Conservation (phyloP, 92 coral and sea anemone species). For the Umimayanthus chanpuru region DNA sequence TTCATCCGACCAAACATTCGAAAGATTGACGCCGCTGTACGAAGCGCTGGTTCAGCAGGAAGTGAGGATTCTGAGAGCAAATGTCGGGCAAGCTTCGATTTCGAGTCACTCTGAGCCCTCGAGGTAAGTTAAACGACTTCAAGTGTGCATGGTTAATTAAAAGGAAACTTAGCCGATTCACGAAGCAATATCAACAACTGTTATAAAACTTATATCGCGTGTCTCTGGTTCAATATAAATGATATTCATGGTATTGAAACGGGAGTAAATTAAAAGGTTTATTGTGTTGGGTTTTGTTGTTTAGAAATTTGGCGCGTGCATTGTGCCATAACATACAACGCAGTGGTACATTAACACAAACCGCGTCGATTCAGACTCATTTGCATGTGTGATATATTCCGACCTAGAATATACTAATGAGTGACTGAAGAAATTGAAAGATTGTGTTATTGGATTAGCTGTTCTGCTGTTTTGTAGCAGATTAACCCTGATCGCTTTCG, state of each 20-base stretch:
- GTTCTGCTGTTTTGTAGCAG: not conserved
- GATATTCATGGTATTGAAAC: not conserved
- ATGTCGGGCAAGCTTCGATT: slow-evolving; percentile 10
- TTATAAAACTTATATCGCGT: slow-evolving; percentile 14
- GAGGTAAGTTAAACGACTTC: not conserved
- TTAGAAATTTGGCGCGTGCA: slow-evolving; percentile 19
- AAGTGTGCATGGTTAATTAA: slow-evolving; percentile 12
- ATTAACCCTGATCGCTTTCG: not conserved
- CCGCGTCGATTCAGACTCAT: not conserved
- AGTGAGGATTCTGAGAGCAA: not conserved
- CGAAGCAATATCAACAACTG: slow-evolving; percentile 20
- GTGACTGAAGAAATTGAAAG: not conserved
- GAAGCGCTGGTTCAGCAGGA: not conserved
- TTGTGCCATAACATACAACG: not conserved
- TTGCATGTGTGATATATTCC: not conserved
- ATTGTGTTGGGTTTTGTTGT: slow-evolving; percentile 11
- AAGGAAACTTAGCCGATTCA: not conserved
- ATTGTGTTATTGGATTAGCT: slow-evolving; percentile 11
- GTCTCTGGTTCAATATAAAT: slow-evolving; percentile 14
- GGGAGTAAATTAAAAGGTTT: not conserved
- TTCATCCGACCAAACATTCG: slow-evolving; percentile 4
- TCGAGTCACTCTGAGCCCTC: slow-evolving; percentile 14
- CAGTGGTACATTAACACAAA: too few species aligned
- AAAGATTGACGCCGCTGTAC: slow-evolving; percentile 10
- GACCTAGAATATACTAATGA: not conserved